phyloP scores from a whole-genome alignment of 2,797 vertebrate species.

The Micromesistius poutassou region DNA sequence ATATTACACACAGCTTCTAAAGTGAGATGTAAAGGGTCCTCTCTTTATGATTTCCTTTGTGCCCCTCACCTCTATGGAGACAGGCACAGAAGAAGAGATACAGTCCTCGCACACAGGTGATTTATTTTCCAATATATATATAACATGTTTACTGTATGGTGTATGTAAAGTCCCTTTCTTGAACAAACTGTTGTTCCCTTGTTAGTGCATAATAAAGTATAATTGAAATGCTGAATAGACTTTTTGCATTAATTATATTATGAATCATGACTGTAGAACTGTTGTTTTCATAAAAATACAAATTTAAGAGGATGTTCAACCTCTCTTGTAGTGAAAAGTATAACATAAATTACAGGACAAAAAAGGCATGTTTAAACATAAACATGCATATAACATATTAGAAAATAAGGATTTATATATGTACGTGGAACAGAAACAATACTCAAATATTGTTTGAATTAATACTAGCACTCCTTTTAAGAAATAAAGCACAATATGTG shows the following conservation, averaged over 20 bases:
- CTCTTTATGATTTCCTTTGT: constrained; percentile 46
- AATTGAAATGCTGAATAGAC: neutral
- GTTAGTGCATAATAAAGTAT: neutral
- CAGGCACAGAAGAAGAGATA: constrained; percentile 97
- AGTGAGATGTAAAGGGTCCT: constrained; percentile 45
- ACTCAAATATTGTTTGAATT: no score
- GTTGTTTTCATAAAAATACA: neutral
- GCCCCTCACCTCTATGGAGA: constrained; percentile 62
- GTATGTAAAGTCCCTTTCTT: no score
- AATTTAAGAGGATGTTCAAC: neutral
- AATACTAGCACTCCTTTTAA: no score
- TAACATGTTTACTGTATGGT: neutral
- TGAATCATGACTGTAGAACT: neutral
- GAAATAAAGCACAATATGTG: no score
- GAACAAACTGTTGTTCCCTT: no score
- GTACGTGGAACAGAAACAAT: neutral
- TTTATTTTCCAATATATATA: neutral
- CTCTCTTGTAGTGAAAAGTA: neutral
- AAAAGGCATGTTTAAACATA: neutral
- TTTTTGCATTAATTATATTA: neutral
- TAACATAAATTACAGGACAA: neutral
- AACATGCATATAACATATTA: neutral
- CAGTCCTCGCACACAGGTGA: constrained; percentile 91
- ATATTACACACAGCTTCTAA: neutral
- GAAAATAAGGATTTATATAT: neutral